phyloP scores from a whole-genome alignment of 1,140 invertebrate genomes.

The Apis mellifera region Amel_HAv3.1 CM009936.2:16082501-16083000 shows the following conservation, averaged over 20 bases:
- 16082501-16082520: neutral
- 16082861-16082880: no score
- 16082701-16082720: neutral
- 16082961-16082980: no score
- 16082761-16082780: neutral
- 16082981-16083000: neutral
- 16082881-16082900: no score
- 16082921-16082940: no score
- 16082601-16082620: conserved; percentile 11
- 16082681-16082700: neutral
- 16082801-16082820: no score
- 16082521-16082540: neutral
- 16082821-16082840: no score
- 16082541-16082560: neutral
- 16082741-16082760: neutral
- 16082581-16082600: conserved; percentile 1
- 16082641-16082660: conserved; percentile 4
- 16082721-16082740: neutral
- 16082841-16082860: no score
- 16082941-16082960: no score
- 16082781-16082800: neutral
- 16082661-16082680: conserved; percentile 16
- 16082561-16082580: neutral
- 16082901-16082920: no score
- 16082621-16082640: conserved; percentile 8